These are phyloP conservation scores for Drosophila niveifrons DNA, from an alignment of 2,888 invertebrate genomes.

Conservation along the genomic window DNA sequence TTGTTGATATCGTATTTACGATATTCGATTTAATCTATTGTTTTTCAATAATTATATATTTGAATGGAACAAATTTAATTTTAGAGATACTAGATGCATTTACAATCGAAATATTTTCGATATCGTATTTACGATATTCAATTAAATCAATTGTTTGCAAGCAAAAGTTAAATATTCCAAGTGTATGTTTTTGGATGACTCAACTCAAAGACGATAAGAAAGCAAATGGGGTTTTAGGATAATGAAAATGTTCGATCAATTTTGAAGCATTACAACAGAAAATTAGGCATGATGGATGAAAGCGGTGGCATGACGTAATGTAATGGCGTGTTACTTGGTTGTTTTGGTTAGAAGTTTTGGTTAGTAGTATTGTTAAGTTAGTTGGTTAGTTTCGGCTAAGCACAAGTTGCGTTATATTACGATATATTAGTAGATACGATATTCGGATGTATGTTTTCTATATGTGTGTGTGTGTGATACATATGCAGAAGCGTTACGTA, in stretches of 20 bases:
- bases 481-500: conserved; percentile 32
- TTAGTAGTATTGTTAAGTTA: conserved; percentile 17
- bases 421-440: conserved; percentile 46
- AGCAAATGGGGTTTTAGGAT: conserved; percentile 3
- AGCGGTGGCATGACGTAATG: conserved; percentile 2
- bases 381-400: conserved; percentile 45
- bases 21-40: no score
- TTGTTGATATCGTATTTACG: no score
- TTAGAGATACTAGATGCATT: no score
- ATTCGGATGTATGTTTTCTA: conserved; percentile 11
- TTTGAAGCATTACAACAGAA: conserved; percentile 27
- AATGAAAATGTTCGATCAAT: conserved; percentile 15
- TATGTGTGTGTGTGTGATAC: conserved; percentile 14
- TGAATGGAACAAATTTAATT: no score
- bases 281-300: conserved; percentile 11
- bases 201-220: conserved; percentile 8
- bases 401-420: conserved; percentile 38
- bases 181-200: not conserved
- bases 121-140: not conserved
- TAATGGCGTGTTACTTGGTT: conserved; percentile 3
- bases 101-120: not conserved
- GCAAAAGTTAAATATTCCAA: not conserved
- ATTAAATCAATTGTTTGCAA: not conserved
- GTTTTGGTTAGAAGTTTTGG: conserved; percentile 8
- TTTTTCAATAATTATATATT: no score